These are phyloP conservation scores for Cotesia vestalis DNA, from an alignment of 1,140 invertebrate species.

Conservation along the genomic window DNA sequence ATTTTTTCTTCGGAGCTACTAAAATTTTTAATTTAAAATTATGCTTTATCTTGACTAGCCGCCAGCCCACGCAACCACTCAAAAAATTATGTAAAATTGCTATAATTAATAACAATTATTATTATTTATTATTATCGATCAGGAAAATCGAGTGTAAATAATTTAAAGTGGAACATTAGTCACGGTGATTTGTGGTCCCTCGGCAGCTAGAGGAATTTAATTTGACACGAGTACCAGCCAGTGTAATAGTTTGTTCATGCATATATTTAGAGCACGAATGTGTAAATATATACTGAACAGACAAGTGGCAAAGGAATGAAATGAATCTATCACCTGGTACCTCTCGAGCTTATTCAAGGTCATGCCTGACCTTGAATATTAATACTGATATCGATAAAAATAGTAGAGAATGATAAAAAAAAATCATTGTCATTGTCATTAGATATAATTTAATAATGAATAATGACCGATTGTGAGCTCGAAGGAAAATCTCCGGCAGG, in stretches of 20 bases:
- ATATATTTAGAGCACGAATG: background rate
- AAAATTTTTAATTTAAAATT: no score
- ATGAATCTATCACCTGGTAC: background rate
- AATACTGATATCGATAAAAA: background rate
- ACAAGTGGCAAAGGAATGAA: constrained; percentile 1
- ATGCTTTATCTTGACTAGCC: no score
- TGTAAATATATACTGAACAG: background rate
- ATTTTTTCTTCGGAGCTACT: no score
- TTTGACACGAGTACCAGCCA: background rate
- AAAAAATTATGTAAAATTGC: no score
- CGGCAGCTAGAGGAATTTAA: background rate
- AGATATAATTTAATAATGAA: background rate
- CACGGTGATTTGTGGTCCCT: constrained; percentile 10
- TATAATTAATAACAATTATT: background rate
- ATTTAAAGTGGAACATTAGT: background rate
- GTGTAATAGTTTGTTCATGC: background rate
- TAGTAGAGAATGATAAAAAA: no score
- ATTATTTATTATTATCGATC: background rate
- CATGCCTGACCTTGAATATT: constrained; percentile 4
- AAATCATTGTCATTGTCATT: background rate
- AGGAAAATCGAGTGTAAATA: background rate
- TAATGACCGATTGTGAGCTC: no score
- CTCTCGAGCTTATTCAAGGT: constrained; percentile 20
- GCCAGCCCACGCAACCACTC: no score
- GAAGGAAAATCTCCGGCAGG: no score